Base-by-base conservation (phyloP, 2,113 vertebrate species). In the Hyaena hyaena region DNA sequence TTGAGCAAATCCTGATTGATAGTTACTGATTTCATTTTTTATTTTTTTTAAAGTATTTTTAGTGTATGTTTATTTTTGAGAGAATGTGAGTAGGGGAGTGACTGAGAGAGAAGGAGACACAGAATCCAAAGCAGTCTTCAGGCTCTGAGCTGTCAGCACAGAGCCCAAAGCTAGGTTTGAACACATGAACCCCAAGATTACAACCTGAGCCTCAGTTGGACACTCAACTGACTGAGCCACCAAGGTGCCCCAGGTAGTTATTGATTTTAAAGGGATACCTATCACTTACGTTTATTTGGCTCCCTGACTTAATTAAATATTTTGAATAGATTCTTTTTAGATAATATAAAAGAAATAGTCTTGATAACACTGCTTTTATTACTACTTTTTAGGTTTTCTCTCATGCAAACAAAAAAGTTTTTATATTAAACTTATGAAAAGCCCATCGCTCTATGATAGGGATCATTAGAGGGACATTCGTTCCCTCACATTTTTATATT, bases 281-380 rank as follows among this genome's bases (percentile, higher is more conserved):
- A 53, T 84, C 88, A 83, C 9, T 95, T 95, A 58, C 33, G 24
- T 88, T 92, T 96, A 71, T 90, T 61, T 92, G 74, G 11, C 5
- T 88, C 43, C 43, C 24, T 90, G n/a, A 31, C 53, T 92, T 83
- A 48, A 77, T 92, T 92, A 89, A 69, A 88, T 84, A 95, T 96
- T 96, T 90, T 77, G 81, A 96, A 93, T 50, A 26, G 83, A 63
- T 48, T 11, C 9, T 90, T 93, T 93, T 94, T 31, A 79, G 16
- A 33, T 90, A 35, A 95, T 82, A 50, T 81, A 61, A 98, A 96
- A 95, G 4, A 87, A 93, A 88, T 68, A 35, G 16, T 88, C 45
- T 89, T 88, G 65, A 85, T 15, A 93, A 45, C 26, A 65, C 35
- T 82, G 12, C 4, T 77, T 48, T 48, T 77, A 77, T 48, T 77